Percentiles rank a stretch among this genome's conserved stretches.
Evolutionary conservation across 2,797 vertebrate species (phyloP).

Genomic region (Tamandua tetradactyla): DNA sequence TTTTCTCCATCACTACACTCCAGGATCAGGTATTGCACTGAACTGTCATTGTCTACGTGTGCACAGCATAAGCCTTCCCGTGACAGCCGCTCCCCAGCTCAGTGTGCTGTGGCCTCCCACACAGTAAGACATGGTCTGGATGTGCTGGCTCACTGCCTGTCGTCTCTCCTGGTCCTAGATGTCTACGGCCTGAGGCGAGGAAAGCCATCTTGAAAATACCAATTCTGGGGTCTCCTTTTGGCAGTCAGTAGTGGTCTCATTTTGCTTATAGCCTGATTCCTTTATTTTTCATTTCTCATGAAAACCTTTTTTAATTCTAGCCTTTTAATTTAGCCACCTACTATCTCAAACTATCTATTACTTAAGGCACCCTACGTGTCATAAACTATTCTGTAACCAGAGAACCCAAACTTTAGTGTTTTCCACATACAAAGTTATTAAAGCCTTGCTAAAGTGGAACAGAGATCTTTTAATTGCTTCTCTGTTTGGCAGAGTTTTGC

Average conservation of each 20-base stretch:
- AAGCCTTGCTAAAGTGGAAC: background rate
- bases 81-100: too few species aligned
- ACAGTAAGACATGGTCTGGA: too few species aligned
- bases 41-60: too few species aligned
- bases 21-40: too few species aligned
- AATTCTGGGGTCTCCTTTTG: background rate
- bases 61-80: too few species aligned
- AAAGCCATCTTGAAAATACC: background rate
- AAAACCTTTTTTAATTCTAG: background rate
- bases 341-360: background rate
- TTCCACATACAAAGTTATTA: background rate
- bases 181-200: background rate
- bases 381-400: background rate
- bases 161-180: background rate
- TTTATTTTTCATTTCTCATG: constrained; percentile 20
- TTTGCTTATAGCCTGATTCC: background rate
- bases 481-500: background rate
- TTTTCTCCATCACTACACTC: too few species aligned
- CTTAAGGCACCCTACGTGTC: background rate
- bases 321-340: background rate
- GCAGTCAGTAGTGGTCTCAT: background rate
- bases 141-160: too few species aligned
- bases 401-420: background rate
- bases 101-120: too few species aligned
- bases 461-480: background rate